Evolutionary conservation across 1,140 invertebrate species (phyloP), one percentile per base, ranked within the genome.

Genomic region (Aphelinus atriplicis): DNA sequence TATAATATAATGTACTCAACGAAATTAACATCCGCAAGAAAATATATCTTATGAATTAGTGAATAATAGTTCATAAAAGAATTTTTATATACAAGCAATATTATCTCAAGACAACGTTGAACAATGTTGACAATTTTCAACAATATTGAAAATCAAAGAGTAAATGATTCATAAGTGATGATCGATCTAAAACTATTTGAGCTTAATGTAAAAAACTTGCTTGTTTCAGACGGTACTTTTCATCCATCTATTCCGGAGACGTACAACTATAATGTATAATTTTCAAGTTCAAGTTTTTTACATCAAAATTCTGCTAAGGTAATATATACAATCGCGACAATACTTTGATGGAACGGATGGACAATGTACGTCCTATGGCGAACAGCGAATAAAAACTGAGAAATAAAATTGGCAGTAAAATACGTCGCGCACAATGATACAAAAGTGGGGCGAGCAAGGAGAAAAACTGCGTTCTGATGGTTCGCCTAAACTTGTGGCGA

Each of bases 401-500:
- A 48, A 71, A 64, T 56, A 10, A 48, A 2, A 60, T 10, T 3
- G 26, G 7, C 26, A 26, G n/a, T 60, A 60, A 70, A 70, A 60
- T 42, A 70, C 6, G 55, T 48, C 66, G 46, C 66, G 66, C 5
- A 68, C 45, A 68, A 58, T 57, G 55, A 69, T 51, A 58, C 45
- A 48, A 68, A 10, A 67, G 48, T 63, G 58, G 26, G 50, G 50
- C 46, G 10, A 64, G 47, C 42, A 50, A 45, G 55, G 26, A 57
- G 46, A 65, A 72, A 10, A 64, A 55, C 47, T 75, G 55, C 45
- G 56, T 50, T 67, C n/a, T 63, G 60, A 10, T 47, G 10, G 60
- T 26, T 26, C 26, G 26, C 26, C 26, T 26, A 71, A 51, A 47
- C 26, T 60, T 61, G 45, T 64, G 69, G 80, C 82, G 80, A 87